These are phyloP conservation scores for Zaprionus obscuricornis DNA, from an alignment of 2,888 invertebrate species.

Conservation along the genomic window DNA sequence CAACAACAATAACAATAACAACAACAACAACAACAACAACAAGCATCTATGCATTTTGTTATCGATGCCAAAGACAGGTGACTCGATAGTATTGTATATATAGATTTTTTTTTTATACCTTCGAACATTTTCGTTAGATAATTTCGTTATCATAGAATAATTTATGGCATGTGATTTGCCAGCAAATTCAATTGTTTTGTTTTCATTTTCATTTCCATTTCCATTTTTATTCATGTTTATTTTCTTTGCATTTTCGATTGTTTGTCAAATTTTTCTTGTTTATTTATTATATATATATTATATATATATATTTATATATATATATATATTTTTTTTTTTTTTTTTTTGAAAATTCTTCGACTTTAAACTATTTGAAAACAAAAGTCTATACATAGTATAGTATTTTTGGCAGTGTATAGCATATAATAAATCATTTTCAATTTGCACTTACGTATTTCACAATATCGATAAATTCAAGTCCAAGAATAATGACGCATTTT, in stretches of 20 bases:
- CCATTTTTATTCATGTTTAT: too few relatives aligned
- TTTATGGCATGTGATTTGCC: slow-evolving; percentile 30
- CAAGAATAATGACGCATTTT: too few relatives aligned
- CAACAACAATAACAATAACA: slow-evolving; percentile 1
- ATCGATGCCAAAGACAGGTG: slow-evolving; percentile 19
- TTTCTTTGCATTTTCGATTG: slow-evolving; percentile 15
- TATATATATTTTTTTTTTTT: too few relatives aligned
- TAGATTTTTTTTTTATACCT: neutral
- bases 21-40: too few relatives aligned
- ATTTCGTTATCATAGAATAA: slow-evolving; percentile 31
- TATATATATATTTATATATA: too few relatives aligned
- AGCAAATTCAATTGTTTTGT: slow-evolving; percentile 30
- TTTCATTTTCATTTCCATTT: slow-evolving; percentile 18
- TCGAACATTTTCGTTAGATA: slow-evolving; percentile 1
- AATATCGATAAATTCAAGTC: too few relatives aligned
- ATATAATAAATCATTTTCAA: too few relatives aligned
- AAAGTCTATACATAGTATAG: too few relatives aligned
- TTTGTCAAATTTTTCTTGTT: neutral
- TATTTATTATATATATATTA: neutral
- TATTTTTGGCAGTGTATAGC: too few relatives aligned
- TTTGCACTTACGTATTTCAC: too few relatives aligned
- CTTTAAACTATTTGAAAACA: too few relatives aligned
- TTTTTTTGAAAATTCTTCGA: neutral
- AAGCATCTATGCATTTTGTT: slow-evolving; percentile 3
- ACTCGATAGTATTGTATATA: slow-evolving; percentile 5